Conservation (phyloP, 2,113 vertebrate genomes). For the Phaethon lepturus region DNA sequence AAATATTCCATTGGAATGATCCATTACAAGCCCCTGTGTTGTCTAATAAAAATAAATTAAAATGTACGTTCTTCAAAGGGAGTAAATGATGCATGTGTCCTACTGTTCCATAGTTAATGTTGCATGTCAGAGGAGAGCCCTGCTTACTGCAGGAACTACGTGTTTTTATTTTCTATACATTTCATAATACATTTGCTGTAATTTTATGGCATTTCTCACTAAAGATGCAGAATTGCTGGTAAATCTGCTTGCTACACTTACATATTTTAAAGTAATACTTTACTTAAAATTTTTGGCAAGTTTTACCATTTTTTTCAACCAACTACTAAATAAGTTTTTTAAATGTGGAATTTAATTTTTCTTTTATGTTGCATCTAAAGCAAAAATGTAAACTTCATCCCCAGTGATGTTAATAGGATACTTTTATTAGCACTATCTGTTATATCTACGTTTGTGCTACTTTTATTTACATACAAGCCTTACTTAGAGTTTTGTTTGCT, state of each 20-base stretch:
- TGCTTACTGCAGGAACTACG: background rate
- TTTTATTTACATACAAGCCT: background rate
- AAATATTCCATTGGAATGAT: background rate
- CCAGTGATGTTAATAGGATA: background rate
- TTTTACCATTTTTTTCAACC: background rate
- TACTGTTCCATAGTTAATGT: background rate
- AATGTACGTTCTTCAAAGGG: background rate
- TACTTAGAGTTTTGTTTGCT: background rate
- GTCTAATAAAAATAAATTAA: background rate
- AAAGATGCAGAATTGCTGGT: background rate
- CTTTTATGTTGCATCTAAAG: background rate
- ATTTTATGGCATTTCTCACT: background rate
- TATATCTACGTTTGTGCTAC: background rate
- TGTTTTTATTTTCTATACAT: background rate
- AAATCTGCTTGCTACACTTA: background rate
- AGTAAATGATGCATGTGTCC: background rate
- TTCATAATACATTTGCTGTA: background rate
- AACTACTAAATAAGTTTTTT: background rate
- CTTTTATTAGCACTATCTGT: background rate
- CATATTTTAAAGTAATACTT: background rate
- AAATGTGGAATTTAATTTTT: background rate
- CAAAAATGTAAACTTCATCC: background rate
- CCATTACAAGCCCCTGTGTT: background rate
- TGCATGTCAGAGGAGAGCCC: background rate
- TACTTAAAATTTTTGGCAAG: background rate